A percentile compares a stretch with the other conserved stretches of the same genome.
Conservation (phyloP, 2,797 vertebrate species). For the Amazonetta brasiliensis region DNA sequence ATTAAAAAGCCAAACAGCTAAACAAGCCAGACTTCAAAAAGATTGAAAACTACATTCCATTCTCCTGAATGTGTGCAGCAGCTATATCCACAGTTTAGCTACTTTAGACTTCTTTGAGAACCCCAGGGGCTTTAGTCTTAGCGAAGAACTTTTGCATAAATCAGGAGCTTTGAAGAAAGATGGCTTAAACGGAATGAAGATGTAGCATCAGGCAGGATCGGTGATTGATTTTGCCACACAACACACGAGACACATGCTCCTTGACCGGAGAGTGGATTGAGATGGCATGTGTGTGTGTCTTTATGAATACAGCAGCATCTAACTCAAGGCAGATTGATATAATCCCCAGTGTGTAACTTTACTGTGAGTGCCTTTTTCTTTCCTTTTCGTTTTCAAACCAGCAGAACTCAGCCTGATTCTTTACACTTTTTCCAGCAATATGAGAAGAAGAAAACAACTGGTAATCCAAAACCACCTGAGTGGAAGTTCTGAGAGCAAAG, state of each 20-base stretch:
- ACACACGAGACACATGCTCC: background rate
- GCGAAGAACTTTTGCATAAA: background rate
- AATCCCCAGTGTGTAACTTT: background rate
- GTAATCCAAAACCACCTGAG: background rate
- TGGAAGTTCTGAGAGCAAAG: background rate
- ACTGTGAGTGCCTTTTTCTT: background rate
- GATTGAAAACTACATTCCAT: slow-evolving; percentile 1
- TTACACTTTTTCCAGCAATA: background rate
- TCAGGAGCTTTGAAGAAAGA: slow-evolving; percentile 10
- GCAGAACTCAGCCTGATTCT: background rate
- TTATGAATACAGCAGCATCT: background rate
- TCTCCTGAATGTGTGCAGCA: background rate
- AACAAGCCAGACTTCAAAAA: slow-evolving; percentile 31
- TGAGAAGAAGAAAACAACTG: background rate
- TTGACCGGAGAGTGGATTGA: background rate
- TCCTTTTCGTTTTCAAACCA: background rate
- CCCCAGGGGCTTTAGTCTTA: background rate
- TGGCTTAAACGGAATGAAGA: background rate
- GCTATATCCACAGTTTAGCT: background rate
- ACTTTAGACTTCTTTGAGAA: background rate
- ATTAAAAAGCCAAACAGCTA: background rate
- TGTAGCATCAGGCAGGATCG: background rate
- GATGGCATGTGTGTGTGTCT: background rate
- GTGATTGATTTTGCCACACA: background rate
- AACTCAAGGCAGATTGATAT: background rate